These are phyloP conservation scores for Eremobia ochroleuca DNA, from an alignment of 2,888 invertebrate species.

Conservation along the genomic window DNA sequence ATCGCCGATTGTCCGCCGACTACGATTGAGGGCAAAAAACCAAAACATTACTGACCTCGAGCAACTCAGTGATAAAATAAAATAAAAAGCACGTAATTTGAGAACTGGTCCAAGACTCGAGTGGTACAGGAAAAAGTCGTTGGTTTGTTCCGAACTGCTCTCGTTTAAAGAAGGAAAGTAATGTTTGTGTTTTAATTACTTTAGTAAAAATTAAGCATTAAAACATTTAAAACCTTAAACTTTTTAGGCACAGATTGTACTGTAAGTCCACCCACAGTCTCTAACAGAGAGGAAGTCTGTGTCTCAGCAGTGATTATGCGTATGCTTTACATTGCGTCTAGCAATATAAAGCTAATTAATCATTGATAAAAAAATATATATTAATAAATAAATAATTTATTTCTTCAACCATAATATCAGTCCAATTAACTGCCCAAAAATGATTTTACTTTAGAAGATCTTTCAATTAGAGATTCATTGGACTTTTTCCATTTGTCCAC, in stretches of 20 bases:
- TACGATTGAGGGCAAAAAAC: slow-evolving; percentile 70
- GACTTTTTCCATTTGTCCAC: no score
- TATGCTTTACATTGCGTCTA: not conserved
- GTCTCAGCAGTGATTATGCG: not conserved
- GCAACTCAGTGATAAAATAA: slow-evolving; percentile 64
- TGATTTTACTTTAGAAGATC: not conserved
- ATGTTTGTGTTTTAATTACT: not conserved
- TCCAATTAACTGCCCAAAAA: not conserved
- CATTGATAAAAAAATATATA: no score
- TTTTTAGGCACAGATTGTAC: not conserved
- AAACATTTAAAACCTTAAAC: not conserved
- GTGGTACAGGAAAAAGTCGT: slow-evolving; percentile 60
- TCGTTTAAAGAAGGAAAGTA: not conserved
- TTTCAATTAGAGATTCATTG: not conserved
- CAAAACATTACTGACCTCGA: slow-evolving; percentile 80
- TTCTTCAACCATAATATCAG: not conserved
- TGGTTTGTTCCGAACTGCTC: slow-evolving; percentile 54
- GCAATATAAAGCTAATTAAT: no score
- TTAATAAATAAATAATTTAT: no score
- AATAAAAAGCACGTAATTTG: slow-evolving; percentile 63
- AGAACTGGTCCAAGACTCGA: slow-evolving; percentile 64
- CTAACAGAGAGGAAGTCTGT: no score
- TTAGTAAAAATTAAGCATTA: not conserved
- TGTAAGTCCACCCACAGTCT: not conserved
- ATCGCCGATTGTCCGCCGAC: slow-evolving; percentile 31